Conservation (phyloP, 2,797 vertebrate species). For the Erpetoichthys calabaricus region DNA sequence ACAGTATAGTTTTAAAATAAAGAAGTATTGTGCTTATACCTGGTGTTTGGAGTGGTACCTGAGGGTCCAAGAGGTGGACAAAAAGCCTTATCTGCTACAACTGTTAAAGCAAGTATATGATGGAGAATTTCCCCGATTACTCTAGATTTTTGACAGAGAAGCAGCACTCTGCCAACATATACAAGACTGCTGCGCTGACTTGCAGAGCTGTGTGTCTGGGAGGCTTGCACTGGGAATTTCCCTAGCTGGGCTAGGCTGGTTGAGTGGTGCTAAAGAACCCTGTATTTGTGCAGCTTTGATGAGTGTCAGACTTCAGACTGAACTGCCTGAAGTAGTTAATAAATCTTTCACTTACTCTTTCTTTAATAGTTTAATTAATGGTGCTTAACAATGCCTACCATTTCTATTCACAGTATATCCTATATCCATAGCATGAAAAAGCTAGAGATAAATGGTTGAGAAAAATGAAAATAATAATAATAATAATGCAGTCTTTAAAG, state of each 20-base stretch:
- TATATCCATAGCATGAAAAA: too few relatives aligned
- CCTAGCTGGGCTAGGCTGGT: conserved; percentile 13
- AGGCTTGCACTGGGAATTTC: conserved; percentile 16
- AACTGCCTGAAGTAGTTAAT: conserved; percentile 3
- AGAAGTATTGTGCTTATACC: too few relatives aligned
- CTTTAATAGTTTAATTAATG: conserved; percentile 3
- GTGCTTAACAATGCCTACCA: conserved; percentile 1
- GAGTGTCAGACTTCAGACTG: conserved; percentile 3
- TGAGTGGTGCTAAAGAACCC: not conserved
- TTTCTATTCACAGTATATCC: not conserved
- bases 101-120: too few relatives aligned
- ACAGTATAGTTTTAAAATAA: too few relatives aligned
- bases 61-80: too few relatives aligned
- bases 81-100: too few relatives aligned
- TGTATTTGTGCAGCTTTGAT: conserved; percentile 4
- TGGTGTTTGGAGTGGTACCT: too few relatives aligned
- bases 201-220: conserved; percentile 14
- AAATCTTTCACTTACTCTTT: conserved; percentile 1
- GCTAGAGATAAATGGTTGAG: not conserved
- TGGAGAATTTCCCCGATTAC: too few relatives aligned
- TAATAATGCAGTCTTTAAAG: not conserved
- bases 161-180: too few relatives aligned
- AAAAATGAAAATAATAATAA: not conserved
- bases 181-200: conserved; percentile 1
- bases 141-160: too few relatives aligned